Conservation (phyloP, 2,113 vertebrate species). For the Rana temporaria region DNA sequence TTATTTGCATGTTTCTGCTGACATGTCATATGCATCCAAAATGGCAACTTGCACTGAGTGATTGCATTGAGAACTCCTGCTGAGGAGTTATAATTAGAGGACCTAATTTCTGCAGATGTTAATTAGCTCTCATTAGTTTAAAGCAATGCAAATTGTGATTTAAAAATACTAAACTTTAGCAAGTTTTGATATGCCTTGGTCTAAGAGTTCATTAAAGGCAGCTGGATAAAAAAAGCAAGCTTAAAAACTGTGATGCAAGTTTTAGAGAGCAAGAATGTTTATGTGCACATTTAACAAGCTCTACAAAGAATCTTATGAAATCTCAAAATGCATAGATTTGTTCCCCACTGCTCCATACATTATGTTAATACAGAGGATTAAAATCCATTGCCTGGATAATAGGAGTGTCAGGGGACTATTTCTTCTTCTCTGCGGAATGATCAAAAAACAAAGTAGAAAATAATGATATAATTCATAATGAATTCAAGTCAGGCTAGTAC, state of each 20-base stretch:
- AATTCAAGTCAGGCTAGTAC: background rate
- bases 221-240: constrained; percentile 3
- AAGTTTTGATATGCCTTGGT: background rate
- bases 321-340: background rate
- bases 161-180: constrained; percentile 9
- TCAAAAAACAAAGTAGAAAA: constrained; percentile 22
- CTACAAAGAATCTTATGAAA: background rate
- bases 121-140: constrained; percentile 17
- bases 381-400: constrained; percentile 17
- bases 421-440: background rate
- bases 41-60: constrained; percentile 9
- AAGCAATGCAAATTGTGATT: constrained; percentile 27
- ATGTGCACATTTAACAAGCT: background rate
- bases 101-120: background rate
- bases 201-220: background rate
- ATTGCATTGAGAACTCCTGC: background rate
- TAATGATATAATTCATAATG: constrained; percentile 21
- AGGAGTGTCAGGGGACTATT: constrained; percentile 24
- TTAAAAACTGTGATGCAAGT: background rate
- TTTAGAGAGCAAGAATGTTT: constrained; percentile 8
- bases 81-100: constrained; percentile 18
- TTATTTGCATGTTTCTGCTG: background rate
- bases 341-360: constrained; percentile 9
- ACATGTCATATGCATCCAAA: constrained; percentile 12
- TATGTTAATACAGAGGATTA: constrained; percentile 29